Evolutionary conservation across 2,797 vertebrate genomes (phyloP).

Genomic region (Pygocentrus nattereri): DNA sequence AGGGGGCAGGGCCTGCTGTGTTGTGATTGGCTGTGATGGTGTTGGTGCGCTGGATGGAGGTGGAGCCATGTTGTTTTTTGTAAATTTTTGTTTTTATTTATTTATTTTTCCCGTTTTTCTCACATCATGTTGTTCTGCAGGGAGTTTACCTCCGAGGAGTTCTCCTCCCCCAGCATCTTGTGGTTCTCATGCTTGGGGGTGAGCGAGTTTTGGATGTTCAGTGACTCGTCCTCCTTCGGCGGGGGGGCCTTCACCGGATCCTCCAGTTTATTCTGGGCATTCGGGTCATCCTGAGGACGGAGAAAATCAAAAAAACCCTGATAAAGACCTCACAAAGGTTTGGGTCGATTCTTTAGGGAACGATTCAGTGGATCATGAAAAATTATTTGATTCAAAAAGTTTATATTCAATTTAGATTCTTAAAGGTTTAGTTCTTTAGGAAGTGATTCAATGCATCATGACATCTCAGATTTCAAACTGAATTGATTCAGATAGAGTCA

Average conservation of each 20-base stretch:
- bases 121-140: constrained; percentile 98
- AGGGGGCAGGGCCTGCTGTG: constrained; percentile 55
- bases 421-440: no score
- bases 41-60: constrained; percentile 69
- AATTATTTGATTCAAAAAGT: no score
- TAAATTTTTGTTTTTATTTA: no score
- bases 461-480: neutral
- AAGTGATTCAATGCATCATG: neutral
- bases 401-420: no score
- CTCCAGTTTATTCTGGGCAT: constrained; percentile 94
- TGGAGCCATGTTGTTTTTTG: constrained; percentile 46
- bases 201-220: constrained; percentile 95
- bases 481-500: neutral
- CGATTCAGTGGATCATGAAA: neutral
- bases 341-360: neutral
- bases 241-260: constrained; percentile 92
- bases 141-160: constrained; percentile 89
- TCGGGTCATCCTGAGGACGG: constrained; percentile 83
- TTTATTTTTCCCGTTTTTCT: constrained; percentile 54
- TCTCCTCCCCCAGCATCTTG: constrained; percentile 88
- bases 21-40: constrained; percentile 57
- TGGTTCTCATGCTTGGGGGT: constrained; percentile 92
- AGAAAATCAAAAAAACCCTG: neutral
- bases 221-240: constrained; percentile 90
- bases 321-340: neutral